Percentiles rank a stretch among this genome's conserved stretches.
Conservation (phyloP, 2,888 invertebrate genomes). For the Philereme vetulata region DNA sequence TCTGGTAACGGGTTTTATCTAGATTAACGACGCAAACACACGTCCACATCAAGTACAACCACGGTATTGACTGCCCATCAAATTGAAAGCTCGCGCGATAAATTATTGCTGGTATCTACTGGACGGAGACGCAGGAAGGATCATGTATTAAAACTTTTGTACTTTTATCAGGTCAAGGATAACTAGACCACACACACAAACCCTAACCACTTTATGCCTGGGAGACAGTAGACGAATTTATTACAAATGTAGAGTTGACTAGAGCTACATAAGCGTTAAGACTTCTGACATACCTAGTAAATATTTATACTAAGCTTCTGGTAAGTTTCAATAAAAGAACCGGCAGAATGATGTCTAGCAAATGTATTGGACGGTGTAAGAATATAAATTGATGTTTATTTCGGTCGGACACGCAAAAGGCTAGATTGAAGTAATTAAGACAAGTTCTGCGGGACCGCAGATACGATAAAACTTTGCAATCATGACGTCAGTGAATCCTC, state of each 20-base stretch:
- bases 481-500: slow-evolving; percentile 55
- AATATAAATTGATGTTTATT: slow-evolving; percentile 36
- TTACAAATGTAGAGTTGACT: too few species aligned
- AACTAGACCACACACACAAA: slow-evolving; percentile 30
- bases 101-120: slow-evolving; percentile 50
- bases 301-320: too few species aligned
- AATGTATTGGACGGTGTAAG: slow-evolving; percentile 1
- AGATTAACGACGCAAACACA: slow-evolving; percentile 45
- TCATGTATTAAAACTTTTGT: slow-evolving; percentile 26
- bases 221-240: too few species aligned
- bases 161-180: slow-evolving; percentile 34
- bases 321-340: too few species aligned
- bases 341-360: too few species aligned
- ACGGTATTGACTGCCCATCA: slow-evolving; percentile 61
- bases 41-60: slow-evolving; percentile 58
- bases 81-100: slow-evolving; percentile 57
- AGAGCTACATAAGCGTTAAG: too few species aligned
- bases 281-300: too few species aligned
- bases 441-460: slow-evolving; percentile 43
- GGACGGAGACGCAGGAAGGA: slow-evolving; percentile 32
- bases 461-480: slow-evolving; percentile 40
- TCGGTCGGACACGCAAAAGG: slow-evolving; percentile 36
- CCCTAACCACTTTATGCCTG: not conserved
- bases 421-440: slow-evolving; percentile 44
- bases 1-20: slow-evolving; percentile 27